A percentile compares a stretch with the other conserved stretches of the same genome.
Conservation (phyloP, 2,888 invertebrate genomes). For the Belgica antarctica region DNA sequence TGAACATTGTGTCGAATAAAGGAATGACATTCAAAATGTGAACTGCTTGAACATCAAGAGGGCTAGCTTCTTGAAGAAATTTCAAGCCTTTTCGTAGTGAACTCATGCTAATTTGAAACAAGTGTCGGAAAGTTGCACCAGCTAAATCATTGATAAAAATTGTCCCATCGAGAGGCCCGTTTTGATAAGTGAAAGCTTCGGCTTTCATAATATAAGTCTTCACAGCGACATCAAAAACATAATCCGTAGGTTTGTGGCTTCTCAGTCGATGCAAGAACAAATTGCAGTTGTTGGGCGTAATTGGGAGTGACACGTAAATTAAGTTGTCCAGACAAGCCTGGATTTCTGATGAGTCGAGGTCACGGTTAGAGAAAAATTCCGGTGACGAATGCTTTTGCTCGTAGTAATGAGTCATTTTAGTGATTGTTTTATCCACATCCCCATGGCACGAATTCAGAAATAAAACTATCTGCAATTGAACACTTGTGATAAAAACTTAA, state of each 20-base stretch:
- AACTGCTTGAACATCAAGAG: slow-evolving; percentile 64
- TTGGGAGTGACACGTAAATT: slow-evolving; percentile 49
- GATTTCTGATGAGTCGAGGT: slow-evolving; percentile 52
- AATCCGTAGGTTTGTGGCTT: not conserved
- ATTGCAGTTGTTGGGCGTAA: slow-evolving; percentile 23
- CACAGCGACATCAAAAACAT: not conserved
- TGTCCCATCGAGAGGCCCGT: slow-evolving; percentile 55
- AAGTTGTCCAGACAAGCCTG: slow-evolving; percentile 52
- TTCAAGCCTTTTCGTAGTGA: slow-evolving; percentile 64
- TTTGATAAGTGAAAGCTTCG: not conserved
- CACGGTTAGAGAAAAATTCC: slow-evolving; percentile 56
- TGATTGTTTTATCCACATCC: slow-evolving; percentile 54
- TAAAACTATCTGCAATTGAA: slow-evolving; percentile 55
- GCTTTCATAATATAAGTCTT: slow-evolving; percentile 31
- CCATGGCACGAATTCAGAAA: slow-evolving; percentile 59
- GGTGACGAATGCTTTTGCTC: slow-evolving; percentile 54
- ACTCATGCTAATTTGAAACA: slow-evolving; percentile 60
- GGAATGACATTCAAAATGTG: slow-evolving; percentile 61
- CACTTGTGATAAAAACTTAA: not conserved
- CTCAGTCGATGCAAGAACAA: not conserved
- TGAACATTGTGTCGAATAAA: slow-evolving; percentile 49
- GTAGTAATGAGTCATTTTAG: slow-evolving; percentile 57
- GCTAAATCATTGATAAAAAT: slow-evolving; percentile 68
- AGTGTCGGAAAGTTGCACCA: slow-evolving; percentile 62
- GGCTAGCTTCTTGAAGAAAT: slow-evolving; percentile 68